phyloP scores from a whole-genome alignment of 1,140 invertebrate genomes.

The Sesamia nonagrioides region DNA sequence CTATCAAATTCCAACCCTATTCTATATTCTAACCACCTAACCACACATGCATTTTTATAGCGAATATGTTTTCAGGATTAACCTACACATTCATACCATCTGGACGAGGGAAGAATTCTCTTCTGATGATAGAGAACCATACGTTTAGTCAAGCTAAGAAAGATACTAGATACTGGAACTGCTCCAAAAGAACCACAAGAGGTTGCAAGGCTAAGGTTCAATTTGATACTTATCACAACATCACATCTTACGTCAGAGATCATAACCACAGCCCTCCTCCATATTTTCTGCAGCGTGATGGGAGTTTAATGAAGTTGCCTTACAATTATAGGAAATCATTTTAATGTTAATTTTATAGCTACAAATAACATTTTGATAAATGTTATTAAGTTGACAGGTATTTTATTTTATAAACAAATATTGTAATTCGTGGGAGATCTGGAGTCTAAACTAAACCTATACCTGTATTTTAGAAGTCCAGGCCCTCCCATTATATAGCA shows the following conservation, averaged over 20 bases:
- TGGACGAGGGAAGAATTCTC: conserved; percentile 34
- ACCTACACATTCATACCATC: conserved; percentile 52
- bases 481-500: too few relatives aligned
- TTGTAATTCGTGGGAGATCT: too few relatives aligned
- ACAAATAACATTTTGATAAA: too few relatives aligned
- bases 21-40: too few relatives aligned
- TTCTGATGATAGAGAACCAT: conserved; percentile 49
- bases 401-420: too few relatives aligned
- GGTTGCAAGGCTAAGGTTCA: conserved; percentile 54
- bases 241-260: conserved; percentile 38
- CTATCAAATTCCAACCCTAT: too few relatives aligned
- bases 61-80: conserved; percentile 55
- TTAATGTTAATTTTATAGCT: neutral
- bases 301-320: neutral
- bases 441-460: too few relatives aligned
- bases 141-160: conserved; percentile 52
- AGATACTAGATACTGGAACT: conserved; percentile 57
- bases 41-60: neutral
- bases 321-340: neutral
- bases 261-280: conserved; percentile 54
- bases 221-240: conserved; percentile 45
- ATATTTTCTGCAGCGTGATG: conserved; percentile 14
- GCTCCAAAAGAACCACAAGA: conserved; percentile 47
- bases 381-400: too few relatives aligned
- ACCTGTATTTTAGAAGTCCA: too few relatives aligned